Percentiles rank a stretch among this genome's conserved stretches.
phyloP scores from a whole-genome alignment of 2,888 invertebrate species.

The Chironomus tentans region DNA sequence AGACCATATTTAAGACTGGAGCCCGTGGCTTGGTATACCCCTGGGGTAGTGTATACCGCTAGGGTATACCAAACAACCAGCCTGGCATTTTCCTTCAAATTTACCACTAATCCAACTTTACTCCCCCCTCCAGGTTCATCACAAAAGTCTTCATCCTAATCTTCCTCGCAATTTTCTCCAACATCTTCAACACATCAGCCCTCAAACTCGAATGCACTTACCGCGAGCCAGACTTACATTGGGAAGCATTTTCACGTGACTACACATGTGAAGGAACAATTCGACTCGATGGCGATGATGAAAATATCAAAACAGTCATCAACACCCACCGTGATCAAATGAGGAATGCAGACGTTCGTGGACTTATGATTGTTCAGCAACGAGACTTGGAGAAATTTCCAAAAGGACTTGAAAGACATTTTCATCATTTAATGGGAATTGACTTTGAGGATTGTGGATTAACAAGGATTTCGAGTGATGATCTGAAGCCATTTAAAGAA shows the following conservation, averaged over 20 bases:
- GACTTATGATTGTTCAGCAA: neutral
- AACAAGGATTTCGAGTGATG: neutral
- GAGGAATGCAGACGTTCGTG: neutral
- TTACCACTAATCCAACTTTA: no score
- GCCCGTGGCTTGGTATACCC: no score
- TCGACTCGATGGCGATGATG: neutral
- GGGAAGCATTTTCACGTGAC: neutral
- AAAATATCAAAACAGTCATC: neutral
- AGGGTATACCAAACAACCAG: no score
- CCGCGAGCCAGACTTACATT: neutral
- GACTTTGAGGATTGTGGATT: neutral
- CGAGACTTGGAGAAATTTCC: neutral
- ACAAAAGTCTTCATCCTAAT: no score
- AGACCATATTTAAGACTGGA: no score
- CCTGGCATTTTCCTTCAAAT: no score
- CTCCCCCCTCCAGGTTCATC: no score
- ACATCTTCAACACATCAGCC: no score
- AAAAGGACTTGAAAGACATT: neutral
- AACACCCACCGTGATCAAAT: no score
- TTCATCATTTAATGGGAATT: neutral
- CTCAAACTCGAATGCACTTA: neutral
- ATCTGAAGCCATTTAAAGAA: neutral
- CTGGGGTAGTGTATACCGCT: no score
- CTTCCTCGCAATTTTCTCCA: no score
- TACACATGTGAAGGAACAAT: neutral